Evolutionary conservation across 1,140 invertebrate species (phyloP).

Genomic region (Subanguina moxae): DNA sequence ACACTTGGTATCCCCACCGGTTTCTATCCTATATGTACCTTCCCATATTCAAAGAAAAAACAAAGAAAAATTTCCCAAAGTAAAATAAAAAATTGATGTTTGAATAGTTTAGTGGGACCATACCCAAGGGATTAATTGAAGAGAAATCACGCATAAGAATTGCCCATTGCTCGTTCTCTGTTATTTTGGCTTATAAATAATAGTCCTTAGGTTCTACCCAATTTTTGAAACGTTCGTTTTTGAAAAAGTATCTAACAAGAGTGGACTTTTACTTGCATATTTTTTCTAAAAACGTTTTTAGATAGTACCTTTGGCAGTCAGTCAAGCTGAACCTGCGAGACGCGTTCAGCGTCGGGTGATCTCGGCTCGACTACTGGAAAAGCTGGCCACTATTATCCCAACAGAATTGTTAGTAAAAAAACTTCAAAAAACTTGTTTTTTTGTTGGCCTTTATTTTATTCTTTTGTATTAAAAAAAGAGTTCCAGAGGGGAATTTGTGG

Average conservation of each 20-base stretch:
- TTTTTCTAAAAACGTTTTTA: conserved; percentile 51
- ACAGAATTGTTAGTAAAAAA: conserved; percentile 59
- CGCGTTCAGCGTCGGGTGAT: conserved; percentile 60
- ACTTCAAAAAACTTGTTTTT: conserved; percentile 15
- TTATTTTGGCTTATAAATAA: too few relatives aligned
- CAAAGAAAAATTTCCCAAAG: too few relatives aligned
- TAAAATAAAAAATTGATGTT: not conserved
- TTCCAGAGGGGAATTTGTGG: too few relatives aligned
- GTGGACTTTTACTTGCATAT: conserved; percentile 1
- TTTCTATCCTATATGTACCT: too few relatives aligned
- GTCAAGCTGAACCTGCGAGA: conserved; percentile 62
- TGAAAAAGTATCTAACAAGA: not conserved
- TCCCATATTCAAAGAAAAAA: not conserved
- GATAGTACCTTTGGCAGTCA: conserved; percentile 61
- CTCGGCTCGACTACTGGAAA: conserved; percentile 59
- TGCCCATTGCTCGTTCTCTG: too few relatives aligned
- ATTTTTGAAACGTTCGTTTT: conserved; percentile 2
- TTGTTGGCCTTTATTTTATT: conserved; percentile 10
- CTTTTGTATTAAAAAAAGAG: too few relatives aligned
- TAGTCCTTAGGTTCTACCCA: not conserved
- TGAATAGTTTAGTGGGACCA: not conserved
- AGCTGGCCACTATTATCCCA: conserved; percentile 60
- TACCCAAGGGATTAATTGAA: conserved; percentile 7
- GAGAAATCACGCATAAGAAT: not conserved
- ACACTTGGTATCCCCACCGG: too few relatives aligned